These are phyloP conservation scores for Merluccius polli DNA, from an alignment of 2,797 vertebrate species.

Conservation along the genomic window DNA sequence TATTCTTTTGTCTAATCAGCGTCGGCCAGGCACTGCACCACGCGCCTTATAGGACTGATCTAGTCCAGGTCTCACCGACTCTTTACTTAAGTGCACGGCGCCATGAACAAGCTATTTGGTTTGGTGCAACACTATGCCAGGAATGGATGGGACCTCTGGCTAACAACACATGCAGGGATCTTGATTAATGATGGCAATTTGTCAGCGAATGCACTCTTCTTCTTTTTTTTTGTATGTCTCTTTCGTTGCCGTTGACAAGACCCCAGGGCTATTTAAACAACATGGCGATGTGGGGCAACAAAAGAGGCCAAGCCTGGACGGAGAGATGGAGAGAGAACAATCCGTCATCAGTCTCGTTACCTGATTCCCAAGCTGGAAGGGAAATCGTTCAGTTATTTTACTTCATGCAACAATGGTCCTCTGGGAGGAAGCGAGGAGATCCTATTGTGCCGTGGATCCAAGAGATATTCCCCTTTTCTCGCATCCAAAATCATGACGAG, in stretches of 20 bases:
- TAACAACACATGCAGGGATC: slow-evolving; percentile 24
- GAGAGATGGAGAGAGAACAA: not conserved
- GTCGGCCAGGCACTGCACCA: too few relatives aligned
- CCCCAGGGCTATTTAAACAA: not conserved
- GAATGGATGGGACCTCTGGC: slow-evolving; percentile 27
- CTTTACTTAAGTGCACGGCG: not conserved
- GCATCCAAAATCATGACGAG: not conserved
- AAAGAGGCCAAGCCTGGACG: slow-evolving; percentile 11
- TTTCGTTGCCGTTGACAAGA: not conserved
- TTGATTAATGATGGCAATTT: slow-evolving; percentile 55
- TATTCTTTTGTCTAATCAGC: not conserved
- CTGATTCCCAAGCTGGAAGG: not conserved
- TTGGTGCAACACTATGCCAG: slow-evolving; percentile 23
- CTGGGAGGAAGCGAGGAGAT: not conserved
- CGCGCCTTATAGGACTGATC: not conserved
- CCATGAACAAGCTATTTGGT: not conserved
- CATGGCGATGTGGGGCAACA: slow-evolving; percentile 19
- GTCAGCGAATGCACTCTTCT: slow-evolving; percentile 39
- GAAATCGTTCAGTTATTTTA: not conserved
- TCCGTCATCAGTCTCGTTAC: not conserved
- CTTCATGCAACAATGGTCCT: not conserved
- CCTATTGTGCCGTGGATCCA: not conserved
- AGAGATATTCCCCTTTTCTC: not conserved
- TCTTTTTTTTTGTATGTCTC: slow-evolving; percentile 21
- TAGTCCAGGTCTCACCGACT: not conserved